Evolutionary conservation across 2,113 vertebrate genomes (phyloP).

Genomic region (Scalopus aquaticus): DNA sequence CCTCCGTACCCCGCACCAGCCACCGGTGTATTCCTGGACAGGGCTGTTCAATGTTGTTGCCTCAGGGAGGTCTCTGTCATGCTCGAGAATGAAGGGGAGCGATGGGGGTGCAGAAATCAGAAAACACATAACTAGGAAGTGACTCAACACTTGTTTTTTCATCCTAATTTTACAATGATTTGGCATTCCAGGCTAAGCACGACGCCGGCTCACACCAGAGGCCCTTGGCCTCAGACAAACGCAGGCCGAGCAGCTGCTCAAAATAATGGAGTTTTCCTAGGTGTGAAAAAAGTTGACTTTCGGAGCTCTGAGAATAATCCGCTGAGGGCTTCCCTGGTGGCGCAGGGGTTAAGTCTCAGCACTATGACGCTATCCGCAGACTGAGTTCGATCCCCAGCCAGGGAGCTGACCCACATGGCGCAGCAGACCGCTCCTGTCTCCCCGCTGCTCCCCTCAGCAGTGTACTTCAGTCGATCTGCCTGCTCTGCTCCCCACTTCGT

Average conservation of each 20-base stretch:
- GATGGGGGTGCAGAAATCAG: background rate
- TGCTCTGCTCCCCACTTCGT: no score
- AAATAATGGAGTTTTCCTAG: background rate
- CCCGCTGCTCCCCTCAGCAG: no score
- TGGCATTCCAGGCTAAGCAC: slow-evolving; percentile 20
- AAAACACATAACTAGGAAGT: background rate
- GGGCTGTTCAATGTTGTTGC: background rate
- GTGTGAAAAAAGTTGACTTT: background rate
- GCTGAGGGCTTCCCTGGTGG: no score
- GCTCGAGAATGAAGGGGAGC: background rate
- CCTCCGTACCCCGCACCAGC: background rate
- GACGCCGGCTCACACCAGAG: background rate
- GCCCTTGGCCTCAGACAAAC: background rate
- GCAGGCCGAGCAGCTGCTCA: background rate
- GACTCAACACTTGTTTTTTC: background rate
- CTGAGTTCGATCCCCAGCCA: no score
- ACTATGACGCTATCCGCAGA: no score
- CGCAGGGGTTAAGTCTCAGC: no score
- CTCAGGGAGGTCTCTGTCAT: background rate
- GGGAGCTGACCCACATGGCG: no score
- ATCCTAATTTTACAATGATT: background rate
- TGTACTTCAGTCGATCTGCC: no score
- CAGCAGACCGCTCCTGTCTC: no score
- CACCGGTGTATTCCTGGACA: no score
- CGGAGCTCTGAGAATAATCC: background rate